These are phyloP conservation scores for Lomographa bimaculata DNA, from an alignment of 2,888 invertebrate species.

Conservation along the genomic window DNA sequence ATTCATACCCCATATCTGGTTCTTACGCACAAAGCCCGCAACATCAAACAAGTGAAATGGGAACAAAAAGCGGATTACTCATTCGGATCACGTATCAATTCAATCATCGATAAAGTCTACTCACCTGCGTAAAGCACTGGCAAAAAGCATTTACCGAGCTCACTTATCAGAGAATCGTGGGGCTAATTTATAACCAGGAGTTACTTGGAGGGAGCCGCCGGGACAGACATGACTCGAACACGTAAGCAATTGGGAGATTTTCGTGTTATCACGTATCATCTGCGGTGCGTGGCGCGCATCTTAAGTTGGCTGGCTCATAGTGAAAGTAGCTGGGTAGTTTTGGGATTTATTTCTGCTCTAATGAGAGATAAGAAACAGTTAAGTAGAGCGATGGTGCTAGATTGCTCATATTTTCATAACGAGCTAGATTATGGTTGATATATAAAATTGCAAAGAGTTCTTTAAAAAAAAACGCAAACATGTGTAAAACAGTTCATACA, in stretches of 20 bases:
- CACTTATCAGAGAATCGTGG: constrained; percentile 73
- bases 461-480: too few relatives aligned
- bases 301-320: constrained; percentile 42
- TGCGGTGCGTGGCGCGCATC: constrained; percentile 73
- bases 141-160: constrained; percentile 69
- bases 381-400: too few relatives aligned
- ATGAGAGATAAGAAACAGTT: too few relatives aligned
- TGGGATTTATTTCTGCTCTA: constrained; percentile 12
- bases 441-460: too few relatives aligned
- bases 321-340: constrained; percentile 54
- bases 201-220: constrained; percentile 56
- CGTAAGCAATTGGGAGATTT: constrained; percentile 83
- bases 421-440: too few relatives aligned
- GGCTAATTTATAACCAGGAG: constrained; percentile 77
- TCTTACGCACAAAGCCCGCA: constrained; percentile 22
- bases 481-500: too few relatives aligned
- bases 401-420: too few relatives aligned
- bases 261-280: constrained; percentile 84
- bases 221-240: constrained; percentile 63
- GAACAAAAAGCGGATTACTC: constrained; percentile 48
- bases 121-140: constrained; percentile 67
- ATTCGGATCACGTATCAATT: constrained; percentile 75
- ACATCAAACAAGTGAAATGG: constrained; percentile 34
- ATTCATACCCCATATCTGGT: constrained; percentile 23
- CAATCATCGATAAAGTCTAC: constrained; percentile 73